Evolutionary conservation across 2,888 invertebrate species (phyloP).

Genomic region (Megalurothrips usitatus): DNA sequence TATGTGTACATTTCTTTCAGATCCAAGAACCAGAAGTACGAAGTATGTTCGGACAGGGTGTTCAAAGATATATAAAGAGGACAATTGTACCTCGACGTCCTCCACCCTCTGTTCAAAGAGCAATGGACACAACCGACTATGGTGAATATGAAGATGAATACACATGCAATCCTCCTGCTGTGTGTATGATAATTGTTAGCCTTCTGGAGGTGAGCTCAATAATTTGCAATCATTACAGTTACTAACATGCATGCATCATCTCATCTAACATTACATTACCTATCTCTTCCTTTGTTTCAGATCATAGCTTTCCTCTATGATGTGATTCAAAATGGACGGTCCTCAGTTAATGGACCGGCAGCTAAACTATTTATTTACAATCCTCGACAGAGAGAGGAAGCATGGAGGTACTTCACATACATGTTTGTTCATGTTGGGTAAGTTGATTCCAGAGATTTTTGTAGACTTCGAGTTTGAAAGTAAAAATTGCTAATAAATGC

Average conservation of each 20-base stretch:
- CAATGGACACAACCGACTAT: slow-evolving; percentile 26
- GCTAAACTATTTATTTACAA: slow-evolving; percentile 81
- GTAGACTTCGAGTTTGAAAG: not conserved
- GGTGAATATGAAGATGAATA: slow-evolving; percentile 87
- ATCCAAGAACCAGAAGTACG: slow-evolving; percentile 51
- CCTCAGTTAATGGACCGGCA: slow-evolving; percentile 67
- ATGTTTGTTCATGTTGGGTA: slow-evolving; percentile 95
- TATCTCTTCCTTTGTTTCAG: slow-evolving; percentile 36
- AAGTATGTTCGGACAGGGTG: slow-evolving; percentile 61
- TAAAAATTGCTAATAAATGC: not conserved
- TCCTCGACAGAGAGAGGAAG: slow-evolving; percentile 77
- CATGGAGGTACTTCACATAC: slow-evolving; percentile 91
- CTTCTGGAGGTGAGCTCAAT: slow-evolving; percentile 66
- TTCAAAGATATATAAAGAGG: slow-evolving; percentile 57
- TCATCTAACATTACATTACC: not conserved
- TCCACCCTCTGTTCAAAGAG: slow-evolving; percentile 43
- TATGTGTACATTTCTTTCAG: slow-evolving; percentile 37
- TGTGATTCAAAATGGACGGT: slow-evolving; percentile 42
- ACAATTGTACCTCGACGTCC: slow-evolving; percentile 48
- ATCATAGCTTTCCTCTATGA: slow-evolving; percentile 40
- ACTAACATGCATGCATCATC: not conserved
- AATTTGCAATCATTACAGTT: not conserved
- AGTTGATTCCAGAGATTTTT: slow-evolving; percentile 28
- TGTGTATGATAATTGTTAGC: slow-evolving; percentile 88
- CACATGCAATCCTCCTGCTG: slow-evolving; percentile 84